phyloP scores from a whole-genome alignment of 2,888 invertebrate genomes.

The Timandra comae region DNA sequence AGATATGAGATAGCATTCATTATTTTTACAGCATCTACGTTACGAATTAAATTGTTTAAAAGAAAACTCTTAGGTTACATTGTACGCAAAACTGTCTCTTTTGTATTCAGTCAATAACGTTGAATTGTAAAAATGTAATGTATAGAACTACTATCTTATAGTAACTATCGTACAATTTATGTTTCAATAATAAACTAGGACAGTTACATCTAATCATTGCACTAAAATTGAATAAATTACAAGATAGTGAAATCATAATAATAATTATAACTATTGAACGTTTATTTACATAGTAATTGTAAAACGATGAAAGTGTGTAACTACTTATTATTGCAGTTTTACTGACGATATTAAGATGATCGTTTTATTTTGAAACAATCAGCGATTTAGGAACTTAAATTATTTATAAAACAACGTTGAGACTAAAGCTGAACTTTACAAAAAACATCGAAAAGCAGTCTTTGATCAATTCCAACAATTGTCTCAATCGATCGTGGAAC shows the following conservation, averaged over 20 bases:
- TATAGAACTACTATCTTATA: constrained; percentile 55
- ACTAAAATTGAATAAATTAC: constrained; percentile 75
- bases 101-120: constrained; percentile 63
- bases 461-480: constrained; percentile 71
- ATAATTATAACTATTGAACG: constrained; percentile 41
- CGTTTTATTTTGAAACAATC: constrained; percentile 26
- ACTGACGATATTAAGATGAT: constrained; percentile 31
- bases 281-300: constrained; percentile 33
- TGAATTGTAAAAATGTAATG: constrained; percentile 60
- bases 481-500: constrained; percentile 34
- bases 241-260: constrained; percentile 54
- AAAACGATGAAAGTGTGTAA: constrained; percentile 35
- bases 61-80: constrained; percentile 52
- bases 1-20: constrained; percentile 59
- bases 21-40: constrained; percentile 59
- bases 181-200: constrained; percentile 54
- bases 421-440: constrained; percentile 36
- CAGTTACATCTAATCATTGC: constrained; percentile 74
- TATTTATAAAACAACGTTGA: constrained; percentile 32
- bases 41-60: constrained; percentile 34
- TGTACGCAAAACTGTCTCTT: constrained; percentile 57
- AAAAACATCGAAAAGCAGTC: constrained; percentile 63
- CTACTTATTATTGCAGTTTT: constrained; percentile 38
- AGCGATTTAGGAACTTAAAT: constrained; percentile 43
- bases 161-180: constrained; percentile 59